Evolutionary conservation across 2,888 invertebrate species (phyloP).

Genomic region (Torymus auratus): DNA sequence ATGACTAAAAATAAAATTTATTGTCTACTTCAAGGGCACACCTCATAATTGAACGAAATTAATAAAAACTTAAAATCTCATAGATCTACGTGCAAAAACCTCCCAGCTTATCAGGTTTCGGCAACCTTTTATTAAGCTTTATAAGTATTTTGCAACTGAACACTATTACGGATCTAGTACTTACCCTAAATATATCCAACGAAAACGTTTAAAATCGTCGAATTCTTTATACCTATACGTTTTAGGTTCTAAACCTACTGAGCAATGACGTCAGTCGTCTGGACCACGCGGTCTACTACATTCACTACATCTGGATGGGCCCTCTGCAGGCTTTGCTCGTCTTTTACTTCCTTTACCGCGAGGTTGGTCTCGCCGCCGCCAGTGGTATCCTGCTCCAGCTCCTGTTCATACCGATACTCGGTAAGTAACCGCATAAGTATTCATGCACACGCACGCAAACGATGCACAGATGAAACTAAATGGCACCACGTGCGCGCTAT

Average conservation of each 20-base stretch:
- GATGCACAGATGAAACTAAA: conserved; percentile 47
- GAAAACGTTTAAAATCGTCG: too few relatives aligned
- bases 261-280: conserved; percentile 88
- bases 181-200: too few relatives aligned
- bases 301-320: conserved; percentile 88
- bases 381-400: conserved; percentile 77
- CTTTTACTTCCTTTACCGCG: conserved; percentile 77
- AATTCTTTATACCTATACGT: not conserved
- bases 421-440: conserved; percentile 65
- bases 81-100: too few relatives aligned
- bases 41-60: too few relatives aligned
- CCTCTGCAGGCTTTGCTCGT: conserved; percentile 83
- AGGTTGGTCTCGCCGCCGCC: conserved; percentile 79
- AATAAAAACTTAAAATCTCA: too few relatives aligned
- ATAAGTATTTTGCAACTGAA: too few relatives aligned
- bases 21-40: too few relatives aligned
- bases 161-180: too few relatives aligned
- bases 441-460: too few relatives aligned
- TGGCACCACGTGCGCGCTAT: conserved; percentile 11
- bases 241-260: conserved; percentile 80
- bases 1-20: too few relatives aligned
- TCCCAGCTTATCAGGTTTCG: too few relatives aligned
- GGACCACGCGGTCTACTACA: conserved; percentile 83
- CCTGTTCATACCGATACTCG: conserved; percentile 75
- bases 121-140: too few relatives aligned